Evolutionary conservation across 1,140 invertebrate genomes (phyloP), one percentile per base, ranked within the genome.

Genomic region (Drosophila saltans): DNA sequence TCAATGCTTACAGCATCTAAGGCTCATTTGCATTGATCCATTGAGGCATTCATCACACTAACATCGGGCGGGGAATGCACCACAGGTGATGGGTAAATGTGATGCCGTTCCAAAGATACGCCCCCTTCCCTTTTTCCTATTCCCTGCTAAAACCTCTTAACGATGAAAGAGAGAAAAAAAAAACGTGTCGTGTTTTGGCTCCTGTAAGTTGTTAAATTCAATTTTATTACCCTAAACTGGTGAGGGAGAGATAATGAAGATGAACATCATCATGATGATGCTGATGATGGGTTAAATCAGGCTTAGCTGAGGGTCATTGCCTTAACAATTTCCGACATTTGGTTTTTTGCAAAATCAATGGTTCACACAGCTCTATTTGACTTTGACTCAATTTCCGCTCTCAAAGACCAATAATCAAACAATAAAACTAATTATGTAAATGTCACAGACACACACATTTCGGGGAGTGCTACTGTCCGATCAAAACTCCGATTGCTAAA

Each of bases 381-480:
- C 11, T 66, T 66, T 69, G 77, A 73, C 75, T 83, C 81, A 81
- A 81, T 66, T 68, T 70, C 63, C 66, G 68, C 58, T 10, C 21
- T 16, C 59, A 60, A 65, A 16, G 16, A 80, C 56, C 72, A 66
- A 83, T 69, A 52, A 55, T 58, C 26, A 39, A 65, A 80, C 80
- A 89, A 81, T 89, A 89, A 89, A 89, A 77, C 45, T 84, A 89
- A 84, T 84, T 89, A 89, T 88, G 83, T 88, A 84, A 89, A 89
- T 89, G 78, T 84, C 80, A 81, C 70, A 59, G 33, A 36, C 33
- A 36, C 33, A 36, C 33, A 36, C 6, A 55, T 74, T 68, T 68
- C 6, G 3, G 57, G 61, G 57, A 81, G 41, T 52, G 36, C 67
- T 68, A 73, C 69, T 80, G 78, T 80, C 41, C 26, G 39, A 69